These are phyloP conservation scores for Sphaerodactylus townsendi DNA, from an alignment of 2,113 vertebrate species.

Conservation along the genomic window DNA sequence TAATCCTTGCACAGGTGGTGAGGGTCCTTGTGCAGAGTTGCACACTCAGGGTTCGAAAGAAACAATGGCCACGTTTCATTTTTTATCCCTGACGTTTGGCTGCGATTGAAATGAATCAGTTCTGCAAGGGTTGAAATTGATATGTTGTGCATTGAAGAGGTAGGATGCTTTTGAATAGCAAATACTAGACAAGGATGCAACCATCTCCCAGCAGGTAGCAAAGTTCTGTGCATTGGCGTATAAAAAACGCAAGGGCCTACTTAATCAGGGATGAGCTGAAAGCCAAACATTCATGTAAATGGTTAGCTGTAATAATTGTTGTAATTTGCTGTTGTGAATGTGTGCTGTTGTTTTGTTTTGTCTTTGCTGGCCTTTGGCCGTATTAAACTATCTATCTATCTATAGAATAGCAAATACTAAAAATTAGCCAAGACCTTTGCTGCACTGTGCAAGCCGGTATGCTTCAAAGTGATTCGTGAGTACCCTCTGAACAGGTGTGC, in stretches of 20 bases:
- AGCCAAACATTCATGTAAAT: no score
- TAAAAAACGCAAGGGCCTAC: no score
- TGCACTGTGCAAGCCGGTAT: not conserved
- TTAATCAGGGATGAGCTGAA: no score
- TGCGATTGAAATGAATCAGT: not conserved
- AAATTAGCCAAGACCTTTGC: not conserved
- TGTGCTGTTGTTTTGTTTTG: no score
- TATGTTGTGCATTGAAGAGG: not conserved
- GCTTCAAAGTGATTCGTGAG: not conserved
- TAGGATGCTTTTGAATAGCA: not conserved
- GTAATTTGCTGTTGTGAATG: no score
- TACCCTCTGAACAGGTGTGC: not conserved
- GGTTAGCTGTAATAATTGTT: no score
- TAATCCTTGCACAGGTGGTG: not conserved
- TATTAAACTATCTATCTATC: no score
- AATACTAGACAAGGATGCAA: no score
- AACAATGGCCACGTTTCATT: not conserved
- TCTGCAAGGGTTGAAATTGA: not conserved
- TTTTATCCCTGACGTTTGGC: not conserved
- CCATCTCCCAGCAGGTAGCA: no score
- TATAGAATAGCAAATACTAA: not conserved
- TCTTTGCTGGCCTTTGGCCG: no score
- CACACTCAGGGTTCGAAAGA: no score
- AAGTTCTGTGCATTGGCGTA: no score
- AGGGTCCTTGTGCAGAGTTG: not conserved